Evolutionary conservation across 2,888 invertebrate species (phyloP).

Genomic region (Apamea epomidion): DNA sequence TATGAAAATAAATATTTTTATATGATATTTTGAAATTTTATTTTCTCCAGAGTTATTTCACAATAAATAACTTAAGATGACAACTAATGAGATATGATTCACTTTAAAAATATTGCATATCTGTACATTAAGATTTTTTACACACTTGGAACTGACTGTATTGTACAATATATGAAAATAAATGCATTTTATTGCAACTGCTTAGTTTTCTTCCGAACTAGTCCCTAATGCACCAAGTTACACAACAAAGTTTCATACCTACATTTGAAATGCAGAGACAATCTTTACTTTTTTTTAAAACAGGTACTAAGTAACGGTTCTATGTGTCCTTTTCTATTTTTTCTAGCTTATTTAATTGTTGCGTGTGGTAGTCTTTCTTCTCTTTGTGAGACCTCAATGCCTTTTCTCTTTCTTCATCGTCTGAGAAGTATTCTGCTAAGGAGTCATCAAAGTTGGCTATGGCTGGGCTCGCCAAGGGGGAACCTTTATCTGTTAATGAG

Average conservation of each 20-base stretch:
- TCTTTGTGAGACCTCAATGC: constrained; percentile 82
- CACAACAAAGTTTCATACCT: constrained; percentile 49
- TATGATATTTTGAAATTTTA: constrained; percentile 55
- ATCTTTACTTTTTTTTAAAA: constrained; percentile 73
- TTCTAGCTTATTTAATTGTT: constrained; percentile 78
- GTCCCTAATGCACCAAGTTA: constrained; percentile 48
- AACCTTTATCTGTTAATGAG: constrained; percentile 79
- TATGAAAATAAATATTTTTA: constrained; percentile 46
- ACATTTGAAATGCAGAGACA: constrained; percentile 59
- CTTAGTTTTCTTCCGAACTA: constrained; percentile 49
- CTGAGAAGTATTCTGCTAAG: constrained; percentile 87
- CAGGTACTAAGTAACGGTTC: constrained; percentile 73
- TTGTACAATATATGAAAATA: constrained; percentile 68
- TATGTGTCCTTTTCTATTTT: constrained; percentile 84
- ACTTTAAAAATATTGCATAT: constrained; percentile 62
- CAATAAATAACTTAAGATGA: constrained; percentile 61
- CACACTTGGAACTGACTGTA: constrained; percentile 51
- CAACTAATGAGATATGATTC: constrained; percentile 58
- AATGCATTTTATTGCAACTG: constrained; percentile 66
- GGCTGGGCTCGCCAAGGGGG: constrained; percentile 81
- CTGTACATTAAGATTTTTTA: constrained; percentile 59
- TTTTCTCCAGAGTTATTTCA: constrained; percentile 58
- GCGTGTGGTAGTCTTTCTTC: constrained; percentile 75
- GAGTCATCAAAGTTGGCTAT: constrained; percentile 79
- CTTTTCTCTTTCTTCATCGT: constrained; percentile 88